phyloP scores from a whole-genome alignment of 2,888 invertebrate genomes.

The Acronicta leporina region DNA sequence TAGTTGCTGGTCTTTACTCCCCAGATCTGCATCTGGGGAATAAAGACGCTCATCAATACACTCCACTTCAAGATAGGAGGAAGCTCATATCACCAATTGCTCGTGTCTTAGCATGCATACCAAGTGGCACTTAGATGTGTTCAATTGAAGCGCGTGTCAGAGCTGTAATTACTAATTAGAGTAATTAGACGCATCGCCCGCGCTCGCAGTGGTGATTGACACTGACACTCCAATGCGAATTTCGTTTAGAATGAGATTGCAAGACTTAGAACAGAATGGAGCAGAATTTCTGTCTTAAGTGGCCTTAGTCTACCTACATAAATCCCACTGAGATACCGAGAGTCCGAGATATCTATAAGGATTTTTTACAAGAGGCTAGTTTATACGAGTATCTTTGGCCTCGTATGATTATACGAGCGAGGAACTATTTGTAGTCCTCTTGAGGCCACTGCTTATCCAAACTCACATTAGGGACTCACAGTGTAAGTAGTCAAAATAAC shows the following conservation, averaged over 20 bases:
- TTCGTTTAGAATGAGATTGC: not conserved
- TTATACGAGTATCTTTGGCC: no score
- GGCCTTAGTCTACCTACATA: not conserved
- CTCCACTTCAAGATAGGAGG: conserved; percentile 15
- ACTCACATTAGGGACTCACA: no score
- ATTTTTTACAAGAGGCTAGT: no score
- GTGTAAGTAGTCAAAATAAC: no score
- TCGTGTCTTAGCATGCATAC: conserved; percentile 3
- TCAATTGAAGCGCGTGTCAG: conserved; percentile 45
- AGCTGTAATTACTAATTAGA: conserved; percentile 36
- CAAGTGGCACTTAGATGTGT: conserved; percentile 41
- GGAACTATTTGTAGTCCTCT: no score
- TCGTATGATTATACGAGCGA: no score
- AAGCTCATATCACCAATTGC: conserved; percentile 35
- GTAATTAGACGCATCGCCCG: conserved; percentile 35
- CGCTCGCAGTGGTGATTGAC: conserved; percentile 36
- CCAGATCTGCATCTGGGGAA: no score
- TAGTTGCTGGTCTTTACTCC: no score
- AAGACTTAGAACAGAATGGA: not conserved
- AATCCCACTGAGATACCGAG: no score
- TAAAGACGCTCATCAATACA: no score
- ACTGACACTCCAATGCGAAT: conserved; percentile 18
- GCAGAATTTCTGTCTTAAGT: not conserved
- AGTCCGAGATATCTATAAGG: no score
- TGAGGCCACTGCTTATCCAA: no score